Evolutionary conservation across 2,888 invertebrate genomes (phyloP).

Genomic region (Biston stratarius): DNA sequence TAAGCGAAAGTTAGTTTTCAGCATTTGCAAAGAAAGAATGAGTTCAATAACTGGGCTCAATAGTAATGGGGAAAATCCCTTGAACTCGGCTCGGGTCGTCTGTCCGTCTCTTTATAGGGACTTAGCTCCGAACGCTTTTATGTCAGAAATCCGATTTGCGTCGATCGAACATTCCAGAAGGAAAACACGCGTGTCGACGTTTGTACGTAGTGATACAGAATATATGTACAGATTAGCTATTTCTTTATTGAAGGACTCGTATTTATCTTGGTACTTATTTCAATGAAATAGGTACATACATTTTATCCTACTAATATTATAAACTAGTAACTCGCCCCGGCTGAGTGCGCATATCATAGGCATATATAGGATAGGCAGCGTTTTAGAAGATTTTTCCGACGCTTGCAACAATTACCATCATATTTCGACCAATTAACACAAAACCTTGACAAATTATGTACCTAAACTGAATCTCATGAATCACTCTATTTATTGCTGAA

Average conservation of each 20-base stretch:
- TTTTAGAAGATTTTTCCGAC: no score
- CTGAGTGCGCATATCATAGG: no score
- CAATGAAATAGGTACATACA: not conserved
- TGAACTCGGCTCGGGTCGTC: constrained; percentile 29
- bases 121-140: constrained; percentile 42
- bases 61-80: constrained; percentile 36
- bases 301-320: no score
- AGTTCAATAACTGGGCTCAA: constrained; percentile 32
- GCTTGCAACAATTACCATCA: no score
- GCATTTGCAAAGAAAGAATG: constrained; percentile 33
- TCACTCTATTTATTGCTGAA: no score
- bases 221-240: constrained; percentile 10
- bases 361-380: no score
- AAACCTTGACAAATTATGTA: no score
- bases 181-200: constrained; percentile 37
- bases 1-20: constrained; percentile 20
- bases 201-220: constrained; percentile 14
- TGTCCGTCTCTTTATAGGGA: constrained; percentile 40
- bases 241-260: constrained; percentile 1
- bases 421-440: no score
- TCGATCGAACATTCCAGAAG: constrained; percentile 36
- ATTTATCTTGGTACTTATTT: not conserved
- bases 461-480: no score
- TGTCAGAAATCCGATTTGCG: constrained; percentile 44
- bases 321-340: no score